Evolutionary conservation across 2,888 invertebrate species (phyloP).

Genomic region (Bembecia ichneumoniformis): DNA sequence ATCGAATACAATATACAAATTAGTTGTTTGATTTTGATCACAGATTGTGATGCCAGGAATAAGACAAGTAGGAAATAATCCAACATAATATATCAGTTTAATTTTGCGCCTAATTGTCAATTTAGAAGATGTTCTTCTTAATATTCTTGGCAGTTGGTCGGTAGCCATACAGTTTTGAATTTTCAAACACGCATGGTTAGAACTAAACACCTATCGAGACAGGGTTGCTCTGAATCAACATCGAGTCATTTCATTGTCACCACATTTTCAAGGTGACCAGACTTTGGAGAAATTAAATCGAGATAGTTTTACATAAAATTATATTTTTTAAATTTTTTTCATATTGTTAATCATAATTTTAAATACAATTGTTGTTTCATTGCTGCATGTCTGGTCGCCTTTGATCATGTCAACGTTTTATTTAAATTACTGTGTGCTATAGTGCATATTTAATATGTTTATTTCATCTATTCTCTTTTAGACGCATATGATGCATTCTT

Average conservation of each 20-base stretch:
- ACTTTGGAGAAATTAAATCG: constrained; percentile 21
- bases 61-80: too few species aligned
- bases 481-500: constrained; percentile 49
- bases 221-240: constrained; percentile 38
- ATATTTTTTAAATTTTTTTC: constrained; percentile 11
- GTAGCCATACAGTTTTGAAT: not conserved
- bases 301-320: not conserved
- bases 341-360: constrained; percentile 10
- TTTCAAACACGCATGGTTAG: constrained; percentile 44
- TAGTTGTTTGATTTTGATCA: too few species aligned
- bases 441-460: constrained; percentile 32
- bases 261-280: constrained; percentile 63
- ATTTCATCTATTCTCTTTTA: constrained; percentile 31
- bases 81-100: too few species aligned
- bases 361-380: constrained; percentile 31
- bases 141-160: not conserved
- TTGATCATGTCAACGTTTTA: constrained; percentile 30
- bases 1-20: too few species aligned
- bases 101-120: too few species aligned
- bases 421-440: constrained; percentile 39
- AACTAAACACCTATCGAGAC: constrained; percentile 53
- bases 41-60: too few species aligned
- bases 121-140: not conserved
- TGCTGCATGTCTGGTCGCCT: constrained; percentile 72
- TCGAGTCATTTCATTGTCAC: constrained; percentile 47